Evolutionary conservation across 2,797 vertebrate genomes (phyloP), one percentile per base, ranked within the genome.

Genomic region (Lates japonicus): DNA sequence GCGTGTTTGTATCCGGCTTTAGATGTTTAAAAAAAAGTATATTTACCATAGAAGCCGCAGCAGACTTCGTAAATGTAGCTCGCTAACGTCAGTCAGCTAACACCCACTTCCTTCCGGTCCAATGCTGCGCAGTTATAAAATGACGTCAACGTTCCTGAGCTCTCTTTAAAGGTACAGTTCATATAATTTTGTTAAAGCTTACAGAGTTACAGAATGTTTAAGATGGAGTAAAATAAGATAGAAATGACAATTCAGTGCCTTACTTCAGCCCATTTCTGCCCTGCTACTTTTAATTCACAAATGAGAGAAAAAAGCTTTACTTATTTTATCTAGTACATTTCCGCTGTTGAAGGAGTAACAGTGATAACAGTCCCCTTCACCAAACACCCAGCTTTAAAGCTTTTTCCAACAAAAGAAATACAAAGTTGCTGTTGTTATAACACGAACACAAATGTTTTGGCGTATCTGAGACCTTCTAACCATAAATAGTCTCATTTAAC

Each of bases 1-100:
- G 1, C 0, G 0, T 41, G 2, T 70, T 35, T 37, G 0, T 25
- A 2, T 0, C 14, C 7, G 0, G 0, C 0, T 22, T 35, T 29
- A 10, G 9, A 60, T 33, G 4, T 54, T 31, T 6, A 51, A 64
- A 57, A 65, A 25, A 0, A 20, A 41, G 7, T 6, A 81, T 82
- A 92, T 79, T 94, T 94, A 96, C 96, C 96, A 97, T 96, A 96
- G 96, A 97, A 96, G 82, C 95, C 91, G 74, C 78, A 91, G 86
- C 92, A 84, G 83, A 91, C 93, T 93, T 91, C 77, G 87, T 89
- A 89, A 75, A 49, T 64, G 83, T 88, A 76, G 80, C 75, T 90
- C 46, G 93, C 94, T 93, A 91, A 85, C 94, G 90, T 81, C 70
- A 92, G 89, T 91, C 93, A 94, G 93, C 93, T 93, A 92, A 91